Conservation (phyloP, 2,797 vertebrate species). For the Phyllotis vaccarum region DNA sequence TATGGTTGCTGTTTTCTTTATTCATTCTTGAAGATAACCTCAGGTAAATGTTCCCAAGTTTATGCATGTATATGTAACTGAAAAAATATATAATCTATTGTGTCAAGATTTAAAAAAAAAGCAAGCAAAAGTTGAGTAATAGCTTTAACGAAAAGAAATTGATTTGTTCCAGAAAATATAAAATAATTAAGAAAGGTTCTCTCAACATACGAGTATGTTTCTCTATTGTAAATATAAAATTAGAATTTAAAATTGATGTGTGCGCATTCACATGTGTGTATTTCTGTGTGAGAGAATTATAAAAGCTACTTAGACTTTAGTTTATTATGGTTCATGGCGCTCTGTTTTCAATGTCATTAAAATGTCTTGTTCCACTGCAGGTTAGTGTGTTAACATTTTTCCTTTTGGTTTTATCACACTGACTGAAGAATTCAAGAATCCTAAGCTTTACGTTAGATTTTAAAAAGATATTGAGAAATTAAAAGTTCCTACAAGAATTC, state of each 20-base stretch:
- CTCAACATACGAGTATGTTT: neutral
- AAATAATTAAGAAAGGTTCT: neutral
- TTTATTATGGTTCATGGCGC: neutral
- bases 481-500: neutral
- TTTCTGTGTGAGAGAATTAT: neutral
- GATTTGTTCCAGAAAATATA: constrained; percentile 45
- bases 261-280: neutral
- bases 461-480: neutral
- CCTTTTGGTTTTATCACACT: neutral
- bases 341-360: neutral
- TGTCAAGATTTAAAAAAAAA: constrained; percentile 50
- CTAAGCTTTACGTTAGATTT: neutral
- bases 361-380: neutral
- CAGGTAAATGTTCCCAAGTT: constrained; percentile 69
- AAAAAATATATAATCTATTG: constrained; percentile 59
- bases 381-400: neutral
- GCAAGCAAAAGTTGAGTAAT: neutral
- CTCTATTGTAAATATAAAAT: neutral
- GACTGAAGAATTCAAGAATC: neutral
- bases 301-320: neutral
- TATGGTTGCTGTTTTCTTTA: neutral
- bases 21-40: constrained; percentile 73
- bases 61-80: constrained; percentile 61
- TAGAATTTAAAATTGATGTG: neutral
- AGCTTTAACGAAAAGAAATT: neutral